Conservation (phyloP, 2,113 vertebrate species). For the Pseudonaja textilis region DNA sequence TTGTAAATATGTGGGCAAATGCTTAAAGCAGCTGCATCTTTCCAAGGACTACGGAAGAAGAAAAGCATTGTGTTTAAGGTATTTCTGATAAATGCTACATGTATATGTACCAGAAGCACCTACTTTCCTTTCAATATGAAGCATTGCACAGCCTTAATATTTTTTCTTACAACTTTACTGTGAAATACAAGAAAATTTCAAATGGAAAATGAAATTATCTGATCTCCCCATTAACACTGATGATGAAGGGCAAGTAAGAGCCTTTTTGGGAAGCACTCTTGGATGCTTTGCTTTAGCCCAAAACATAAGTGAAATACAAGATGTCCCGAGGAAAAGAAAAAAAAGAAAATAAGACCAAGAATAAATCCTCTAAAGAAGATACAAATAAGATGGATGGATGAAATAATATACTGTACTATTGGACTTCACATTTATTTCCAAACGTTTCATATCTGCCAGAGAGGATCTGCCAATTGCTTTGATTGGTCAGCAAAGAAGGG, state of each 20-base stretch:
- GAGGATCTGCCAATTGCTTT: not conserved
- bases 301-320: not conserved
- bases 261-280: not conserved
- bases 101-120: not conserved
- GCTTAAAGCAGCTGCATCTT: not conserved
- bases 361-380: not conserved
- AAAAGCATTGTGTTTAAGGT: not conserved
- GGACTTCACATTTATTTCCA: not conserved
- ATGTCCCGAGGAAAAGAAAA: not conserved
- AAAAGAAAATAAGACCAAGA: not conserved
- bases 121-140: not conserved
- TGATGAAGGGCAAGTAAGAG: not conserved
- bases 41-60: not conserved
- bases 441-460: not conserved
- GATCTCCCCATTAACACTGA: not conserved
- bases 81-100: not conserved
- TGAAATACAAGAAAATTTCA: not conserved
- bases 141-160: not conserved
- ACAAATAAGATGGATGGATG: not conserved
- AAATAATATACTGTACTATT: not conserved
- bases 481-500: not conserved
- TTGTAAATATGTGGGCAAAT: not conserved
- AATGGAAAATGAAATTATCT: not conserved
- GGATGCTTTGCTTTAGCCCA: not conserved
- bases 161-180: not conserved